Conservation (phyloP, 2,888 invertebrate genomes). For the Strigamia crassipes region DNA sequence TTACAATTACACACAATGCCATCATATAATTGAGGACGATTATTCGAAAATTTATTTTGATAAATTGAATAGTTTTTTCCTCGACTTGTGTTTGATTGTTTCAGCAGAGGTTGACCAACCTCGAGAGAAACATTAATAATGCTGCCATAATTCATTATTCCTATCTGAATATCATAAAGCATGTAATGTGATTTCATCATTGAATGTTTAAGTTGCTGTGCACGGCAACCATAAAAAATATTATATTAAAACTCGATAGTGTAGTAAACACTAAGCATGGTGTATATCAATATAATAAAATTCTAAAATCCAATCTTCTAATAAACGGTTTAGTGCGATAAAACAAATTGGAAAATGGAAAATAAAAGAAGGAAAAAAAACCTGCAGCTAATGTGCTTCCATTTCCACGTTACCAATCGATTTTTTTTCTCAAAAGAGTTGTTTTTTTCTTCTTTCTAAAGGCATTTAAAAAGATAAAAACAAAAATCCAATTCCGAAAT, state of each 20-base stretch:
- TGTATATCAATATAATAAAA: background rate
- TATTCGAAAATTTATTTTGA: background rate
- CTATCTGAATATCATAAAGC: constrained; percentile 2
- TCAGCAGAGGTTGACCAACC: background rate
- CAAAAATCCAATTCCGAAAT: constrained; percentile 12
- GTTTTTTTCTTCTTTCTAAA: background rate
- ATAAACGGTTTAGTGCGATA: background rate
- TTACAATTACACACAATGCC: constrained; percentile 9
- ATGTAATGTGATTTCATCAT: background rate
- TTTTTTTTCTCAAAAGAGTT: background rate
- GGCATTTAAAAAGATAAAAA: constrained; percentile 6
- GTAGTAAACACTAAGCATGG: background rate
- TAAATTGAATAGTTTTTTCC: background rate
- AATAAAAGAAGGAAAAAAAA: background rate
- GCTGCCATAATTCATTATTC: background rate
- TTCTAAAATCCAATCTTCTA: background rate
- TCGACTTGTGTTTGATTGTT: background rate
- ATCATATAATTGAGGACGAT: constrained; percentile 16
- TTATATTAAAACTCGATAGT: background rate
- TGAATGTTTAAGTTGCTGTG: background rate
- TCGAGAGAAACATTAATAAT: background rate
- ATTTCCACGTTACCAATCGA: constrained; percentile 11
- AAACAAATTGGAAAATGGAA: background rate
- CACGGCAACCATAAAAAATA: background rate
- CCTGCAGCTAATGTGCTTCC: constrained; percentile 5